Evolutionary conservation across 2,888 invertebrate genomes (phyloP).

Genomic region (Gasteruption jaculator): DNA sequence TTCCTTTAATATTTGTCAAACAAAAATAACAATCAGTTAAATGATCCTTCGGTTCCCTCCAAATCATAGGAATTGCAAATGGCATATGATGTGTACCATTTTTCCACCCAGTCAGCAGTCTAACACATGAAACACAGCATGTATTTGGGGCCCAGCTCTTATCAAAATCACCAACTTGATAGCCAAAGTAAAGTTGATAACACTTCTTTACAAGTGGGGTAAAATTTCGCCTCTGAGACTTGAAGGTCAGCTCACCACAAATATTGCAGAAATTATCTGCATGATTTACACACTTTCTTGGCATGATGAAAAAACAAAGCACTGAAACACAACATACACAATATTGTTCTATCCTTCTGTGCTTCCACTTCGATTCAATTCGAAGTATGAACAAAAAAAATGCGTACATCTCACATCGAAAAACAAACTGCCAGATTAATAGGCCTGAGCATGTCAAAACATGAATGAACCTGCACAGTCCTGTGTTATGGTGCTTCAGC

Average conservation of each 20-base stretch:
- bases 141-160: not conserved
- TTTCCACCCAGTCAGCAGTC: not conserved
- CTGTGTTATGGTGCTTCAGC: too few relatives aligned
- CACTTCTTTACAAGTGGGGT: not conserved
- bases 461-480: too few relatives aligned
- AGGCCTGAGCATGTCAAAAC: too few relatives aligned
- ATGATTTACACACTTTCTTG: slow-evolving; percentile 1
- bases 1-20: slow-evolving; percentile 8
- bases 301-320: slow-evolving; percentile 3
- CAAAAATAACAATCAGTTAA: slow-evolving; percentile 13
- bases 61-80: slow-evolving; percentile 14
- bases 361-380: too few relatives aligned
- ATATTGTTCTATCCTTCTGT: too few relatives aligned
- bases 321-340: too few relatives aligned
- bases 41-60: slow-evolving; percentile 13
- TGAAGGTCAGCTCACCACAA: slow-evolving; percentile 5
- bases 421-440: too few relatives aligned
- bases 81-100: not conserved
- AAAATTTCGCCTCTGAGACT: slow-evolving; percentile 1
- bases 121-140: slow-evolving; percentile 4
- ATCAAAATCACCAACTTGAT: not conserved
- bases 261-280: slow-evolving; percentile 8
- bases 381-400: too few relatives aligned
- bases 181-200: not conserved
- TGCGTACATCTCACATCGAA: too few relatives aligned